A percentile compares a stretch with the other conserved stretches of the same genome.
Evolutionary conservation across 2,113 vertebrate genomes (phyloP).

Genomic region (Galeopterus variegatus): DNA sequence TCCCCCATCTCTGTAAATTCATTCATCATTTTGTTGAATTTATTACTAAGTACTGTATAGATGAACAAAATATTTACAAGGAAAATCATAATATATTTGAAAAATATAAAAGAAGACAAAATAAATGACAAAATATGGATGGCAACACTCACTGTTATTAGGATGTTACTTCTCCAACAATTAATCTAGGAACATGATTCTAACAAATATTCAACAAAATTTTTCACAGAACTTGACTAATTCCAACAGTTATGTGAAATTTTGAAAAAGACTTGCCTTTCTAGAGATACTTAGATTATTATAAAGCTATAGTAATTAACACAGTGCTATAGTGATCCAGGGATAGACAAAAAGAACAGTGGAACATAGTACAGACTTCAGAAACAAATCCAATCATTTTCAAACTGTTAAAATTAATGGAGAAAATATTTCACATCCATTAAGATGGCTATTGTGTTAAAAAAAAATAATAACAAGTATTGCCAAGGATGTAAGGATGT

Average conservation of each 20-base stretch:
- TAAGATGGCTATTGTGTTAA: no score
- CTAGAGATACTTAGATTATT: not conserved
- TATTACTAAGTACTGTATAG: not conserved
- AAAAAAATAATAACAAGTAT: no score
- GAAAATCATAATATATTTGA: slow-evolving; percentile 45
- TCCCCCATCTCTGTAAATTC: not conserved
- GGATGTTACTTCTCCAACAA: not conserved
- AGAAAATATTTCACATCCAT: no score
- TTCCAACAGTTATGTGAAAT: slow-evolving; percentile 24
- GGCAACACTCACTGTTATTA: not conserved
- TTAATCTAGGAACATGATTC: not conserved
- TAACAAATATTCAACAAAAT: not conserved
- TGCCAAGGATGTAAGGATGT: no score
- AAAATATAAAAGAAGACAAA: slow-evolving; percentile 26
- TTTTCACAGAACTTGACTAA: slow-evolving; percentile 33
- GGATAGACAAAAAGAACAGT: no score
- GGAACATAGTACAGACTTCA: no score
- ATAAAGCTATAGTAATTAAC: no score
- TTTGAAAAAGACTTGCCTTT: slow-evolving; percentile 4
- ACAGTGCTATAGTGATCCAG: no score
- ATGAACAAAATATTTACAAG: slow-evolving; percentile 21
- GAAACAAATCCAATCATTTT: not conserved
- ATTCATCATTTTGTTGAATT: slow-evolving; percentile 31
- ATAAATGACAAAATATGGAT: not conserved
- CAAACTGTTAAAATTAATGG: not conserved